Evolutionary conservation across 2,113 vertebrate species (phyloP), one percentile per base, ranked within the genome.

Genomic region (Ascaphus truei): DNA sequence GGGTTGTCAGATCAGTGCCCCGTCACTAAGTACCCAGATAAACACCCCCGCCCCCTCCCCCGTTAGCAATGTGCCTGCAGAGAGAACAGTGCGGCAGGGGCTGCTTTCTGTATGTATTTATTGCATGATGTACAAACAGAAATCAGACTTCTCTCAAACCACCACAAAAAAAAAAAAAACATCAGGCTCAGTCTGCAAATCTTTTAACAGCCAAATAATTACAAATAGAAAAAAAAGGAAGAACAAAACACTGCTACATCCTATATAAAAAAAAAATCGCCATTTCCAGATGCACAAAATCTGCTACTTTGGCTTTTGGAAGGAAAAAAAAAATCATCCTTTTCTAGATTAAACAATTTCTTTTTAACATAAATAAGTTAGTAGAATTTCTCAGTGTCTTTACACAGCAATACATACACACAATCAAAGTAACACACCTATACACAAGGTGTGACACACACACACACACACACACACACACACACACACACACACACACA

Each of bases 331-430:
- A 45, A 47, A 33, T 47, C 90, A 93, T 88, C 88, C 80, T 89
- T 68, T 84, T 89, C 88, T 93, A 95, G 85, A 92, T 90, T 89
- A 72, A 81, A 88, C 86, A 92, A 92, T 92, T 90, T 84, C 73
- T 89, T 76, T 88, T 88, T 78, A 88, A 96, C 93, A 96, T 99
- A 98, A 99, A 98, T 99, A 98, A 99, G 93, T 99, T 98, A 98
- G 94, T 98, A 95, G 94, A 97, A 93, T 96, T 97, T 96, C 91
- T 98, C 96, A 98, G 95, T 98, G 94, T 98, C 92, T 98, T 97
- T 96, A 98, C 95, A 98, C 92, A 94, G 90, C 93, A 95, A 97
- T 98, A 91, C 96, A 98, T 95, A 96, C 88, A 94, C 89, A 93
- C 93, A 94, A 89, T 92, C 84, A 90, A 90, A 81, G 92, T 91